These are phyloP conservation scores for Himantopus leucocephalus DNA, from an alignment of 2,113 vertebrate genomes.

Conservation along the genomic window DNA sequence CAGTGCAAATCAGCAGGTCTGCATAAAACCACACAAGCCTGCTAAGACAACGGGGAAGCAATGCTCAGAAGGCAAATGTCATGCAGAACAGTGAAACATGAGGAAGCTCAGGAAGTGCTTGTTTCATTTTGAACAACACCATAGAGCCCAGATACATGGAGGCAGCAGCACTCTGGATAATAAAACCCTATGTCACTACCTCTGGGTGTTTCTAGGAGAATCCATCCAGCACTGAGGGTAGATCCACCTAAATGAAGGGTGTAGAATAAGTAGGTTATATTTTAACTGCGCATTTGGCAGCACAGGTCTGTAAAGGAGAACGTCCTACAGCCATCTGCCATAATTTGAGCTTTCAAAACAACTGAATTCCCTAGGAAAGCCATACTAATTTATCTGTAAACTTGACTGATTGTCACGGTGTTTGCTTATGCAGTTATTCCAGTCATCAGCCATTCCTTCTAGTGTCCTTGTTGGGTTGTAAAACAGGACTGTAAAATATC, in stretches of 20 bases:
- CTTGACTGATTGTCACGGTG: neutral
- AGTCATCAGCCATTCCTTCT: neutral
- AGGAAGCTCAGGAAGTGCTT: neutral
- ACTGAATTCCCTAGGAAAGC: neutral
- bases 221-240: neutral
- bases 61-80: neutral
- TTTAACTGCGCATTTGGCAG: neutral
- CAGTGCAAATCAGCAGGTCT: neutral
- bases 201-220: neutral
- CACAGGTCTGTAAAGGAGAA: neutral
- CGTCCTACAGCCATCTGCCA: neutral
- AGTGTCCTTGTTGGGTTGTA: neutral
- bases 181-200: accelerated
- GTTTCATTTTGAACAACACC: neutral
- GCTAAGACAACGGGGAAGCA: neutral
- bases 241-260: neutral
- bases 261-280: neutral
- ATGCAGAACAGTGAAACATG: neutral
- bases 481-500: neutral
- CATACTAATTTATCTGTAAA: neutral
- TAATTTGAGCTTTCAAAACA: neutral
- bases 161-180: accelerated
- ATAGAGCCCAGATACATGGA: neutral
- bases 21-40: accelerated
- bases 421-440: neutral